phyloP scores from a whole-genome alignment of 2,113 vertebrate genomes.

The Cochlearius cochlearius region DNA sequence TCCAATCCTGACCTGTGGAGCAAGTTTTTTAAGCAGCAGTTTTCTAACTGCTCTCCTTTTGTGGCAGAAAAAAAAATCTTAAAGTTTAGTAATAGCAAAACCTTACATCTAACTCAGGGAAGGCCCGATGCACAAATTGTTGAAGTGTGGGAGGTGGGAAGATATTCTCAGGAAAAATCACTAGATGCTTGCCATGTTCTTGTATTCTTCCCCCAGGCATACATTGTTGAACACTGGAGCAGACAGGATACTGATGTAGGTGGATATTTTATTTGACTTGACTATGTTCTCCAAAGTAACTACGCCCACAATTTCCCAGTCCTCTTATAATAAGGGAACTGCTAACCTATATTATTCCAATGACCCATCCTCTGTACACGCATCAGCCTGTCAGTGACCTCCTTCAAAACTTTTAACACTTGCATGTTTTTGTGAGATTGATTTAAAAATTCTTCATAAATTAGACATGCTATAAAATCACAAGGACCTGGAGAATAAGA shows the following conservation, averaged over 20 bases:
- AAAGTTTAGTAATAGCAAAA: not conserved
- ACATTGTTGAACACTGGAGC: not conserved
- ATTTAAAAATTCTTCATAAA: not conserved
- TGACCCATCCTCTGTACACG: not conserved
- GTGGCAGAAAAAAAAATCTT: not conserved
- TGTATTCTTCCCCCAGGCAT: not conserved
- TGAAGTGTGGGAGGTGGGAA: not conserved
- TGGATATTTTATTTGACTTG: not conserved
- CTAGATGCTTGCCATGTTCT: not conserved
- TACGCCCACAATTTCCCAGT: not conserved
- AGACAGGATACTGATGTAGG: not conserved
- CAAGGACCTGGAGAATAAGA: not conserved
- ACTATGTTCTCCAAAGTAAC: not conserved
- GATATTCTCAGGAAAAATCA: not conserved
- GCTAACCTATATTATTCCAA: not conserved
- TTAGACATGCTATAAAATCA: not conserved
- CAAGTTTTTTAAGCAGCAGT: not conserved
- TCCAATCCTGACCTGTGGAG: fast-evolving
- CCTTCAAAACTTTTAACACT: not conserved
- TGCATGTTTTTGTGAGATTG: not conserved
- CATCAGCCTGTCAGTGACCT: not conserved
- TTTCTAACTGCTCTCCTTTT: not conserved
- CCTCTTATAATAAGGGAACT: not conserved
- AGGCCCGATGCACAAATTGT: not conserved
- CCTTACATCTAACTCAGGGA: not conserved